Evolutionary conservation across 1,140 invertebrate species (phyloP).

Genomic region (Brachionus koreanus): DNA sequence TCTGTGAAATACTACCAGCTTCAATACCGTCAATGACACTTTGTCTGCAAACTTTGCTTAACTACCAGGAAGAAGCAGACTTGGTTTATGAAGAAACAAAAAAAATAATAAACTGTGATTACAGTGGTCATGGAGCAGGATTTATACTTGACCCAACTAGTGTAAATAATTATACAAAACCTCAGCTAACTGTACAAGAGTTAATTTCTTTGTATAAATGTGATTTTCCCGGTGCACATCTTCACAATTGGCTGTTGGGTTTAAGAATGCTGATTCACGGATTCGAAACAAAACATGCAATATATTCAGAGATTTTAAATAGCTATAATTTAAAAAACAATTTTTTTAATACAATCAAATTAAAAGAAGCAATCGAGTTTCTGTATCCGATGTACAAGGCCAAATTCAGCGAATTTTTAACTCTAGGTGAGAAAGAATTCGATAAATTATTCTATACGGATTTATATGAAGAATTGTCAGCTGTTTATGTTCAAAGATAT

Average conservation of each 20-base stretch:
- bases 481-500: conserved; percentile 21
- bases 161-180: neutral
- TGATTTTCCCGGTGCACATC: conserved; percentile 33
- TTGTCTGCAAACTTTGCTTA: conserved; percentile 13
- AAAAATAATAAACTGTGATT: conserved; percentile 35
- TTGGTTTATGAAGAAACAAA: conserved; percentile 23
- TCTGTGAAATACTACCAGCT: conserved; percentile 33
- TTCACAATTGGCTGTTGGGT: conserved; percentile 32
- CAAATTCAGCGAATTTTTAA: neutral
- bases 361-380: neutral
- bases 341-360: conserved; percentile 39
- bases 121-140: neutral
- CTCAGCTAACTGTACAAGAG: neutral
- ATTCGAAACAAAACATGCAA: neutral
- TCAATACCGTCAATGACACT: neutral
- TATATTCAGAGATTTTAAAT: neutral
- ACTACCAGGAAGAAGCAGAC: neutral
- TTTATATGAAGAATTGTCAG: conserved; percentile 34
- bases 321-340: conserved; percentile 40
- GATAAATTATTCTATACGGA: conserved; percentile 31
- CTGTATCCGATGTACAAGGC: conserved; percentile 12
- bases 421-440: conserved; percentile 41
- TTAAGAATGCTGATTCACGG: neutral
- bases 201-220: conserved; percentile 23
- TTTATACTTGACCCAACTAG: conserved; percentile 12